Base-by-base conservation (phyloP, 2,888 invertebrate species). In the Scaptomyza tumidula region DNA sequence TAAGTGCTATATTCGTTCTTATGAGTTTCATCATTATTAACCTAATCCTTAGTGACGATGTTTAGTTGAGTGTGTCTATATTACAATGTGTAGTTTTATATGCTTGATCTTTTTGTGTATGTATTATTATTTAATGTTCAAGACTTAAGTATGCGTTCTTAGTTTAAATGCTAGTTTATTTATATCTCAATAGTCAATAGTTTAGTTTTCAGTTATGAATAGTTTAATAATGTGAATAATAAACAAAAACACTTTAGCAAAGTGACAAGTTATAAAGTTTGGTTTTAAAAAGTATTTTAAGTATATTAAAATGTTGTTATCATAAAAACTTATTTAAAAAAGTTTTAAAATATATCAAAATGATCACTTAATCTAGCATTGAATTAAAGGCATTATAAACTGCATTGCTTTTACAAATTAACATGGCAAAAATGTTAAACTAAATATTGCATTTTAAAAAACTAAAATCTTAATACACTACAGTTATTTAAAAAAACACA, bases 161-260 rank as follows among this genome's bases (percentile, higher is more conserved):
- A 80, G 19, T 56, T 68, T 64, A 50, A 65, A 69, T 60, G 57
- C 69, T 75, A 77, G 46, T 71, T 71, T 84, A 82, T 67, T 71
- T 75, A 86, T 86, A 86, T 80, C 72, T 88, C 85, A 86, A 82
- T 88, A 88, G 86, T 88, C 77, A 86, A 87, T 88, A 83, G 88
- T 85, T 87, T 84, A 85, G 71, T 71, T 78, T 78, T 77, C 71
- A 78, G 68, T 79, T 84, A 88, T 83, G 80, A 88, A 86, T 86
- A 86, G 78, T 86, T 69, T 66, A 84, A 81, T 83, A 80, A 86
- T 79, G 74, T 72, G 68, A 50, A 75, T 85, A 71, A 69, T 66
- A 75, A 75, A 87, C 70, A 79, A 72, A 75, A 79, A 41, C 66
- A 57, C 57, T 67, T 71, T 37, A 59, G 67, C 33, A 54, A 68